phyloP scores from a whole-genome alignment of 2,888 invertebrate genomes.

The Caenorhabditis zanzibari region DNA sequence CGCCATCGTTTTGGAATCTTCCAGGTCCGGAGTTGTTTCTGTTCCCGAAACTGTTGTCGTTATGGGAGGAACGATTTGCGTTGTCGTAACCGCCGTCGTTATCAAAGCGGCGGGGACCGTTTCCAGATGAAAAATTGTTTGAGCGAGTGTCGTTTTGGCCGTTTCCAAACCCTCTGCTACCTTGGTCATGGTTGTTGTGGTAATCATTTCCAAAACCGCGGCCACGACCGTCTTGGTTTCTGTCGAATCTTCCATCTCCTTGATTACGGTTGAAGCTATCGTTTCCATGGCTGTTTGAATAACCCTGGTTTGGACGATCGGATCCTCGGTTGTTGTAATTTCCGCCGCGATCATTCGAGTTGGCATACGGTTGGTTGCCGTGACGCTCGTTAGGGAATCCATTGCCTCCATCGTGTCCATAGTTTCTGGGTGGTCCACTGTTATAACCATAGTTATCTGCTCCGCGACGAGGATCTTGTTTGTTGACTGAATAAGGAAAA shows the following conservation, averaged over 20 bases:
- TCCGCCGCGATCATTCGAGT: constrained; percentile 2
- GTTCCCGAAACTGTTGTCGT: constrained; percentile 3
- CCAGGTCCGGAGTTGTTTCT: background rate
- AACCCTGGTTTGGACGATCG: too few species aligned
- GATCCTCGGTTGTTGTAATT: background rate
- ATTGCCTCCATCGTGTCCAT: background rate
- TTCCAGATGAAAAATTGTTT: background rate
- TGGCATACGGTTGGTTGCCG: background rate
- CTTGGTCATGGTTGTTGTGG: background rate
- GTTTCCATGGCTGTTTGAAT: background rate
- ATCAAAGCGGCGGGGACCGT: background rate
- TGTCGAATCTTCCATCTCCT: background rate
- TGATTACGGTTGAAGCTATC: background rate
- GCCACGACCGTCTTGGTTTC: background rate
- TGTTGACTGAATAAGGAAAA: background rate
- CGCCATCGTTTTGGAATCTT: constrained; percentile 20
- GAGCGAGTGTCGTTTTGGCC: background rate
- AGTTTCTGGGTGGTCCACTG: background rate
- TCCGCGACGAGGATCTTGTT: background rate
- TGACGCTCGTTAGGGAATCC: background rate
- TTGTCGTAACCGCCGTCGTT: background rate
- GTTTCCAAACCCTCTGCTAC: too few species aligned
- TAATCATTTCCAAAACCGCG: background rate
- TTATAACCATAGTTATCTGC: background rate
- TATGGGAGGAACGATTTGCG: background rate